Percentiles rank a stretch among this genome's conserved stretches.
Evolutionary conservation across 2,113 vertebrate genomes (phyloP).

Genomic region (Corythoichthys intestinalis): DNA sequence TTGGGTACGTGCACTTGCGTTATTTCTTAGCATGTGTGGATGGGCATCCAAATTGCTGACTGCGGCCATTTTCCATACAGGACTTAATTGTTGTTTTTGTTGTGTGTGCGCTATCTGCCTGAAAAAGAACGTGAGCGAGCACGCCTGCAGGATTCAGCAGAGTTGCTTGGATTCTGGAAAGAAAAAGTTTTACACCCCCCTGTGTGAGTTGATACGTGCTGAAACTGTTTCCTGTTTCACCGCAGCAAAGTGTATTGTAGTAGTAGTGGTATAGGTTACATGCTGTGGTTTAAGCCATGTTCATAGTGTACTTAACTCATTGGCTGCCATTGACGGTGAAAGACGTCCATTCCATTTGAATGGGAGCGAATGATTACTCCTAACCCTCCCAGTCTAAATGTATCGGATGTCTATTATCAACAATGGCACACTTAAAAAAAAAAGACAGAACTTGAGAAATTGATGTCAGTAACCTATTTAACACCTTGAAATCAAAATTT

Average conservation of each 20-base stretch:
- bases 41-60: constrained; percentile 71
- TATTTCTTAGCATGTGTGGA: constrained; percentile 69
- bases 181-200: neutral
- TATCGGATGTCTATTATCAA: too few relatives aligned
- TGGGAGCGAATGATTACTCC: too few relatives aligned
- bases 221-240: constrained; percentile 67
- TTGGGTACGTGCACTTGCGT: constrained; percentile 72
- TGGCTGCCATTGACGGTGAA: too few relatives aligned
- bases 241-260: constrained; percentile 44
- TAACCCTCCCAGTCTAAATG: too few relatives aligned
- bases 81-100: neutral
- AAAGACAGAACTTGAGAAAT: too few relatives aligned
- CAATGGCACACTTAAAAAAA: too few relatives aligned
- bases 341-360: too few relatives aligned
- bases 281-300: neutral
- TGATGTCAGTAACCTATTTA: too few relatives aligned
- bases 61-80: constrained; percentile 70
- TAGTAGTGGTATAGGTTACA: constrained; percentile 13
- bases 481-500: too few relatives aligned
- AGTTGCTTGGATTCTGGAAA: constrained; percentile 4
- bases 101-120: neutral
- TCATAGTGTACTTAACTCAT: too few relatives aligned
- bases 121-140: constrained; percentile 56
- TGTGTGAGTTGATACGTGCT: constrained; percentile 14
- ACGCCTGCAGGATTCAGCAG: neutral